Percentiles rank a stretch among this genome's conserved stretches.
These are phyloP conservation scores for Agrenia bidenticulata DNA, from an alignment of 2,888 invertebrate species.

Conservation along the genomic window DNA sequence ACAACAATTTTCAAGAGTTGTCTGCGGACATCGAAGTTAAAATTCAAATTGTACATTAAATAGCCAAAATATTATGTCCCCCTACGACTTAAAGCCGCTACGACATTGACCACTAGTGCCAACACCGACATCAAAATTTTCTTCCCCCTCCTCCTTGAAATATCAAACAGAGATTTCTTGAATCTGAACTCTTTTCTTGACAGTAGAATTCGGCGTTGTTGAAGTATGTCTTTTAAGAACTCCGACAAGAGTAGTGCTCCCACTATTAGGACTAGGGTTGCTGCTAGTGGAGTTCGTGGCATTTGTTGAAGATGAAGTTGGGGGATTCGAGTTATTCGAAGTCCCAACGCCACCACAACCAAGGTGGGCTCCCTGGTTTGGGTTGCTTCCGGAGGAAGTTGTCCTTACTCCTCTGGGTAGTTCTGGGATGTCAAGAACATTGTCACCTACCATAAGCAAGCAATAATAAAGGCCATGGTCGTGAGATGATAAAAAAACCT, in stretches of 20 bases:
- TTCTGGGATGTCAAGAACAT: conserved; percentile 35
- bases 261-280: conserved; percentile 53
- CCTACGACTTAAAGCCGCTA: too few species aligned
- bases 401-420: conserved; percentile 30
- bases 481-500: too few species aligned
- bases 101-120: too few species aligned
- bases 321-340: not conserved
- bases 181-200: conserved; percentile 87
- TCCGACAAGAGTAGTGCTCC: conserved; percentile 54
- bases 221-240: conserved; percentile 55
- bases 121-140: not conserved
- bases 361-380: conserved; percentile 20
- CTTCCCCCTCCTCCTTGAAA: conserved; percentile 4
- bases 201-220: conserved; percentile 56
- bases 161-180: conserved; percentile 81
- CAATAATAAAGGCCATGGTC: not conserved
- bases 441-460: conserved; percentile 35
- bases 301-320: not conserved
- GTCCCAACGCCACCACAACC: not conserved
- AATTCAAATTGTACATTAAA: too few species aligned
- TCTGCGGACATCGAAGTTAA: too few species aligned
- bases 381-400: conserved; percentile 26
- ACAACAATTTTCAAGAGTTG: too few species aligned
- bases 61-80: too few species aligned
- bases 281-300: conserved; percentile 61